Evolutionary conservation across 2,113 vertebrate species (phyloP).

Genomic region (Pelobates fuscus): DNA sequence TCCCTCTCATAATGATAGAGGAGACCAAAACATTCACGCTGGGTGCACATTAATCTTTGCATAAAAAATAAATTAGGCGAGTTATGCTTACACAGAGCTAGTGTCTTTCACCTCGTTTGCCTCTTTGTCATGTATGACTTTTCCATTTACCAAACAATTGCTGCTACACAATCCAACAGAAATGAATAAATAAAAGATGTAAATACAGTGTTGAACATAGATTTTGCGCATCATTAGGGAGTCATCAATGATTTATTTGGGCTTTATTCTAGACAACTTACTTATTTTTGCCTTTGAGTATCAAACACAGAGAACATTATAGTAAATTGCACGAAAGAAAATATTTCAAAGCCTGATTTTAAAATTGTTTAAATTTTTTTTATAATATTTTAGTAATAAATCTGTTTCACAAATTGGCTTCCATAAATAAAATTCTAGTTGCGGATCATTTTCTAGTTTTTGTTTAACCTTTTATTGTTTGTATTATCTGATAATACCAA

Average conservation of each 20-base stretch:
- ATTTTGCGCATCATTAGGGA: constrained; percentile 14
- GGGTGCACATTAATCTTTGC: constrained; percentile 50
- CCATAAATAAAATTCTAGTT: too few relatives aligned
- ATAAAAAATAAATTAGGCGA: constrained; percentile 50
- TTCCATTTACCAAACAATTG: constrained; percentile 29
- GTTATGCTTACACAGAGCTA: constrained; percentile 42
- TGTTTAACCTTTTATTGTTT: too few relatives aligned
- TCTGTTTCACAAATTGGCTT: too few relatives aligned
- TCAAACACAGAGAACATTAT: too few relatives aligned
- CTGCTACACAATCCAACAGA: constrained; percentile 10
- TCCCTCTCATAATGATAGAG: constrained; percentile 50
- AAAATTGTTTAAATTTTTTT: too few relatives aligned
- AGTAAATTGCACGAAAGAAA: too few relatives aligned
- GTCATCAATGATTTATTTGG: constrained; percentile 7
- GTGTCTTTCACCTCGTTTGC: constrained; percentile 35
- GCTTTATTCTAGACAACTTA: background rate
- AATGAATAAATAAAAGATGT: constrained; percentile 26
- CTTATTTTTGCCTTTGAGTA: background rate
- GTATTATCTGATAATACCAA: too few relatives aligned
- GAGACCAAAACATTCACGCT: constrained; percentile 50
- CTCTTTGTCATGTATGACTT: constrained; percentile 42
- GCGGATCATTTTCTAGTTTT: too few relatives aligned
- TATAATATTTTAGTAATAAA: too few relatives aligned
- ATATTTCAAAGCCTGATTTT: too few relatives aligned
- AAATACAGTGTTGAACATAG: constrained; percentile 8